A percentile compares a stretch with the other conserved stretches of the same genome.
phyloP scores from a whole-genome alignment of 2,113 vertebrate species.

The Oreochromis spilurus region DNA sequence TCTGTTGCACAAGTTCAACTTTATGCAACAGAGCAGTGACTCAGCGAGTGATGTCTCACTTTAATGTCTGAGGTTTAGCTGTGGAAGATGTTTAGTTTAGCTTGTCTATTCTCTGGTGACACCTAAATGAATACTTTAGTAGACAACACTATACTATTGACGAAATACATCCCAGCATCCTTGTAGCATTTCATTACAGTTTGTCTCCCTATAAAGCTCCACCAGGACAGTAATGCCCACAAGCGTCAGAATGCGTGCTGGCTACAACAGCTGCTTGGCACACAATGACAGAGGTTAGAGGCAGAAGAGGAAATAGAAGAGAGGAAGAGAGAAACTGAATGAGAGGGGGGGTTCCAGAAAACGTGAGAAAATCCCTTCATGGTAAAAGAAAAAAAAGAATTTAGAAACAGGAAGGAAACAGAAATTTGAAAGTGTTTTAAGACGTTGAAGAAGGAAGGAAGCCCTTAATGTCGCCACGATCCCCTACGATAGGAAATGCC shows the following conservation, averaged over 20 bases:
- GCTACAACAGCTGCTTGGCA: not conserved
- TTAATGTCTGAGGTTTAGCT: not conserved
- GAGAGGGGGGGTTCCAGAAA: not conserved
- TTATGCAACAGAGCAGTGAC: not conserved
- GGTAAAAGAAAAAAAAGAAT: not conserved
- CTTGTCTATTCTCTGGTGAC: not conserved
- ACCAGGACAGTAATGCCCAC: rapidly evolving
- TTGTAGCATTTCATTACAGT: not conserved
- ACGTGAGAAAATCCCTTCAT: not conserved
- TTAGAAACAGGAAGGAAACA: not conserved
- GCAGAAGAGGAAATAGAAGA: not conserved
- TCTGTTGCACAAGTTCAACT: not conserved
- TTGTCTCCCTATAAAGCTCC: not conserved
- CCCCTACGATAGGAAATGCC: not conserved
- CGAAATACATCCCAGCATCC: not conserved
- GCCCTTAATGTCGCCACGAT: conserved; percentile 16
- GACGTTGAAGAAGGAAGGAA: conserved; percentile 5
- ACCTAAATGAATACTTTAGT: not conserved
- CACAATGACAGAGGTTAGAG: not conserved
- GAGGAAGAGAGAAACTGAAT: not conserved
- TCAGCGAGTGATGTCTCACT: not conserved
- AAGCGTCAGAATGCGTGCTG: not conserved
- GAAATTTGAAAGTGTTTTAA: not conserved
- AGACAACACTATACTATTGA: not conserved
- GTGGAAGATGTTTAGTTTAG: not conserved